phyloP scores from a whole-genome alignment of 2,113 vertebrate genomes.

The Spizaetus ornatus region DNA sequence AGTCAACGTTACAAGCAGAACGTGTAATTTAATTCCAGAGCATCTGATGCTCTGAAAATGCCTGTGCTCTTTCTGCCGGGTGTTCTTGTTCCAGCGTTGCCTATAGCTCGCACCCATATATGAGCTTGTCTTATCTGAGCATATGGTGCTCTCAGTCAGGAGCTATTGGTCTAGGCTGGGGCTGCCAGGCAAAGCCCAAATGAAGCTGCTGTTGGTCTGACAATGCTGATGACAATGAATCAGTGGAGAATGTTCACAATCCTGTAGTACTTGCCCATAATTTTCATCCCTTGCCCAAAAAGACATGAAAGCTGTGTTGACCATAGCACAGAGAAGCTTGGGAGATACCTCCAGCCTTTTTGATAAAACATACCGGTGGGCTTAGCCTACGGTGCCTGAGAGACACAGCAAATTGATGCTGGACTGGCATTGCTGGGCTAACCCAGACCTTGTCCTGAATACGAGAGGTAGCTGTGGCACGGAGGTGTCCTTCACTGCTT shows the following conservation, averaged over 20 bases:
- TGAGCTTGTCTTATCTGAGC: neutral
- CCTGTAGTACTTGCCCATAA: neutral
- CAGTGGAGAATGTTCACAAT: neutral
- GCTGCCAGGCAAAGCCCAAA: neutral
- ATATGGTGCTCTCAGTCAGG: neutral
- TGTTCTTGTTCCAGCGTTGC: neutral
- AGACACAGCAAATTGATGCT: neutral
- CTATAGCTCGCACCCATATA: neutral
- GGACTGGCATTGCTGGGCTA: neutral
- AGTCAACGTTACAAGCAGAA: neutral
- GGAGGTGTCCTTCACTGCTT: neutral
- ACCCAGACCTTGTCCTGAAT: neutral
- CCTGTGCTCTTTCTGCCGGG: neutral
- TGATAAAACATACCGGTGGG: neutral
- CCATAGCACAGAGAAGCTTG: neutral
- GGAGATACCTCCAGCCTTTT: neutral
- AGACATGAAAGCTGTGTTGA: neutral
- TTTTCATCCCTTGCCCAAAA: neutral
- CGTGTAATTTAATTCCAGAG: constrained; percentile 26
- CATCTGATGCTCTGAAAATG: neutral
- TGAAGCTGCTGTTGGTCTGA: neutral
- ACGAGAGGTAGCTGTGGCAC: neutral
- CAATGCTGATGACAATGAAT: neutral
- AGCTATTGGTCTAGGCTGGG: neutral
- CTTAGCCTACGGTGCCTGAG: neutral